Evolutionary conservation across 2,888 invertebrate species (phyloP).

Genomic region (Brachypalpus laphriformis): DNA sequence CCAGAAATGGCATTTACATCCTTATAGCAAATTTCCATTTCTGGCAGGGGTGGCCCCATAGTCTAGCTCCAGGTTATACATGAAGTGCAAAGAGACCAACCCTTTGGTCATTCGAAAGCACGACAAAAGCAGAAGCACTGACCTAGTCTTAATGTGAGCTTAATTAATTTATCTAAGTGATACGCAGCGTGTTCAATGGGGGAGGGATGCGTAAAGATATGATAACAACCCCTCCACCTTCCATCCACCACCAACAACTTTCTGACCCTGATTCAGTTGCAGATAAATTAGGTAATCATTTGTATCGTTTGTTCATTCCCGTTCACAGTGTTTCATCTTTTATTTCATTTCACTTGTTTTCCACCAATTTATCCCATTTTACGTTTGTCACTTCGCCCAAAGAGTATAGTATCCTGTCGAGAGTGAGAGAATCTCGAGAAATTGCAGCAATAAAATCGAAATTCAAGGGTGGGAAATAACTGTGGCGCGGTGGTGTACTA

Average conservation of each 20-base stretch:
- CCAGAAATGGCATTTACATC: constrained; percentile 33
- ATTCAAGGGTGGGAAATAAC: constrained; percentile 39
- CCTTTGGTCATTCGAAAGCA: constrained; percentile 47
- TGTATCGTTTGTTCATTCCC: constrained; percentile 47
- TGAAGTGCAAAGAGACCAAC: constrained; percentile 34
- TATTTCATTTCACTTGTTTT: constrained; percentile 59
- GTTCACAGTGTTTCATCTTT: constrained; percentile 17
- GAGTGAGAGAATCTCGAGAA: constrained; percentile 35
- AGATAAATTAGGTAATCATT: constrained; percentile 69
- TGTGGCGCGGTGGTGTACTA: constrained; percentile 10
- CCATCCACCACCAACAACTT: not conserved
- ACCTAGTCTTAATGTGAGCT: constrained; percentile 62
- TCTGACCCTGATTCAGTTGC: constrained; percentile 31
- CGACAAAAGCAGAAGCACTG: constrained; percentile 55
- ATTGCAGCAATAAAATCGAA: constrained; percentile 69
- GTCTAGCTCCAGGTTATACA: not conserved
- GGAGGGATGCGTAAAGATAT: constrained; percentile 5
- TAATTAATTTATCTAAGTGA: constrained; percentile 69
- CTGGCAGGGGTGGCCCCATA: not conserved
- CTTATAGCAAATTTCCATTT: constrained; percentile 5
- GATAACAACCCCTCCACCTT: not conserved
- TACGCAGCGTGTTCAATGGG: constrained; percentile 28
- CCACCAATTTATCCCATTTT: constrained; percentile 60
- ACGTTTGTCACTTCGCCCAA: constrained; percentile 55
- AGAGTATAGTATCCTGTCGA: not conserved